Conservation (phyloP, 2,113 vertebrate genomes). For the Gobiocypris rarus region DNA sequence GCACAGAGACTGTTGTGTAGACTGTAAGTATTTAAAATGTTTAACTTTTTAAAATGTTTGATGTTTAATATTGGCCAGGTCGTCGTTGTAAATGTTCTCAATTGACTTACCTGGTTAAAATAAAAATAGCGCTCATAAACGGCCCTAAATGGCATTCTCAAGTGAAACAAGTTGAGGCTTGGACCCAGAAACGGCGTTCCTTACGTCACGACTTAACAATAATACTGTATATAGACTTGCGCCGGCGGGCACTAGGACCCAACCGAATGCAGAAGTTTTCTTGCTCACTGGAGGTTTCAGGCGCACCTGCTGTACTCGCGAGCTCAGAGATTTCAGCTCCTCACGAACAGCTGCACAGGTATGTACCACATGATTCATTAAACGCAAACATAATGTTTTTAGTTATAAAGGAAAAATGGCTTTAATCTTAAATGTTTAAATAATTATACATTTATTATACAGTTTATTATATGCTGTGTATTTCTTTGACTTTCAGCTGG, state of each 20-base stretch:
- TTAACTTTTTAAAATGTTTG: too few species aligned
- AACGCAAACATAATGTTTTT: not conserved
- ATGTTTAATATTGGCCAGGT: too few species aligned
- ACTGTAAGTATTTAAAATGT: too few species aligned
- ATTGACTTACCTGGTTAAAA: too few species aligned
- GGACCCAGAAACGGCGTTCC: too few species aligned
- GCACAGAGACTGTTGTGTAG: too few species aligned
- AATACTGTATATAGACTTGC: too few species aligned
- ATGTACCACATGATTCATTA: not conserved
- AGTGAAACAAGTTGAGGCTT: too few species aligned
- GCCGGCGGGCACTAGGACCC: constrained; percentile 52
- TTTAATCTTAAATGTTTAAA: not conserved
- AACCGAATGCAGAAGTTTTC: not conserved
- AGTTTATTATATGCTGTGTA: not conserved
- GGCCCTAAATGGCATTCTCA: too few species aligned
- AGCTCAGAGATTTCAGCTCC: not conserved
- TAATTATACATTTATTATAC: not conserved
- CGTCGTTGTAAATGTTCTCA: too few species aligned
- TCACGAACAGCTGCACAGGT: constrained; percentile 20
- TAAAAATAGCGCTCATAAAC: too few species aligned
- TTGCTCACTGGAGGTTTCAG: not conserved
- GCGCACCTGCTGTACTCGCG: constrained; percentile 41
- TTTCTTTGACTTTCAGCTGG: not conserved
- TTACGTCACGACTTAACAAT: too few species aligned
- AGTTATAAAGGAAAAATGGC: not conserved